Evolutionary conservation across 2,113 vertebrate genomes (phyloP).

Genomic region (Podiceps cristatus): DNA sequence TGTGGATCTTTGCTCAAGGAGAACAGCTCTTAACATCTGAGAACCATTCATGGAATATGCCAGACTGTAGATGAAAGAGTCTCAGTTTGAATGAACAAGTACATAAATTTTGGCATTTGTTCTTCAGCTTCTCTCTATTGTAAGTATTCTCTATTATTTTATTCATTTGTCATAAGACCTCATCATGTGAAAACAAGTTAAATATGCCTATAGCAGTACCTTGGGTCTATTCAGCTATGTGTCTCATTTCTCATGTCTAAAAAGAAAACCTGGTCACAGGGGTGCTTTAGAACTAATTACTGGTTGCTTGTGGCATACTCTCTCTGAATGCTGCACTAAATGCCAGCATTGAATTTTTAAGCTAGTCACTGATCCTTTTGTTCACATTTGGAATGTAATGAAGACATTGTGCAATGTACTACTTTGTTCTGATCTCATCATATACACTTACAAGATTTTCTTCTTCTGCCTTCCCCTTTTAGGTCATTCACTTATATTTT

Average conservation of each 20-base stretch:
- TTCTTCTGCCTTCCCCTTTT: not conserved
- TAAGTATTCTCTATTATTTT: not conserved
- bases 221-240: not conserved
- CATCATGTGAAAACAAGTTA: not conserved
- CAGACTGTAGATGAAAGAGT: not conserved
- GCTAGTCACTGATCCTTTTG: not conserved
- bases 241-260: not conserved
- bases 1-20: not conserved
- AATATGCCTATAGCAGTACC: not conserved
- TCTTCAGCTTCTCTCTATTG: not conserved
- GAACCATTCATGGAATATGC: not conserved
- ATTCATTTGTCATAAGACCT: not conserved
- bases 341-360: not conserved
- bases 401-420: not conserved
- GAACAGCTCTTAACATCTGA: not conserved
- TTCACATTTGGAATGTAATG: not conserved
- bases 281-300: not conserved
- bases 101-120: not conserved
- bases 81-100: not conserved
- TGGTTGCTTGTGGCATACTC: not conserved
- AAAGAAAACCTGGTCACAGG: not conserved
- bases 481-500: not conserved
- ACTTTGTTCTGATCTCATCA: not conserved
- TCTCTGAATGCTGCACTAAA: not conserved
- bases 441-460: fast-evolving